Evolutionary conservation across 2,113 vertebrate species (phyloP), one percentile per base, ranked within the genome.

Genomic region (Tragelaphus imberbis): DNA sequence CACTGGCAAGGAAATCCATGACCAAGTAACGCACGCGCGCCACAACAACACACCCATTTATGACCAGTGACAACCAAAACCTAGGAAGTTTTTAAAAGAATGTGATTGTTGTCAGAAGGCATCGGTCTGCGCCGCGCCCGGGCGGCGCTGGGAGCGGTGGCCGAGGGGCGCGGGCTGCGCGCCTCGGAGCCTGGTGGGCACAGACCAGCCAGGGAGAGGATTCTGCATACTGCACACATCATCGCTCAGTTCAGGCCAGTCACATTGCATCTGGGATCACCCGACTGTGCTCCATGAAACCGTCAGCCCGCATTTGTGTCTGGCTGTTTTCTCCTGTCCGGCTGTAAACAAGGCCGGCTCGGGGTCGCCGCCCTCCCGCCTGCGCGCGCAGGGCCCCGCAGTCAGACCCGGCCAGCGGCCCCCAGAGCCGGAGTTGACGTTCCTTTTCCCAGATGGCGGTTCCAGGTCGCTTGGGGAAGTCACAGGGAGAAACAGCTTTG

Each of bases 211-310:
- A 99, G 99, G 99, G 99, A 99, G 99, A 99, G 99, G 99, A 99
- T 99, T 99, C 99, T 99, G 99, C 99, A 99, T 99, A 99, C 99
- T 99, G 99, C 99, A 99, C 99, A 99, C 99, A 99, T 99, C 99
- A 99, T 99, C 99, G 99, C 99, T 99, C 99, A 99, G 99, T 99
- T 99, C 99, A 99, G 99, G 99, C 98, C 99, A 99, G 99, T 99
- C 99, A 99, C 99, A 99, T 99, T 99, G 99, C 99, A 99, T 99
- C 99, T 99, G 99, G 99, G 99, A 98, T 99, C 99, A 99, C 99
- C 99, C 99, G 99, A 99, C 98, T 99, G 99, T 99, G 99, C 99
- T 99, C 99, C 99, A 99, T 99, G 99, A 99, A 99, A 99, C 99
- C 99, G 99, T 99, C 99, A 99, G 98, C 99, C 99, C 99, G 99